These are phyloP conservation scores for Drosophila persimilis DNA, from an alignment of 1,140 invertebrate species.

Conservation along the genomic window DNA sequence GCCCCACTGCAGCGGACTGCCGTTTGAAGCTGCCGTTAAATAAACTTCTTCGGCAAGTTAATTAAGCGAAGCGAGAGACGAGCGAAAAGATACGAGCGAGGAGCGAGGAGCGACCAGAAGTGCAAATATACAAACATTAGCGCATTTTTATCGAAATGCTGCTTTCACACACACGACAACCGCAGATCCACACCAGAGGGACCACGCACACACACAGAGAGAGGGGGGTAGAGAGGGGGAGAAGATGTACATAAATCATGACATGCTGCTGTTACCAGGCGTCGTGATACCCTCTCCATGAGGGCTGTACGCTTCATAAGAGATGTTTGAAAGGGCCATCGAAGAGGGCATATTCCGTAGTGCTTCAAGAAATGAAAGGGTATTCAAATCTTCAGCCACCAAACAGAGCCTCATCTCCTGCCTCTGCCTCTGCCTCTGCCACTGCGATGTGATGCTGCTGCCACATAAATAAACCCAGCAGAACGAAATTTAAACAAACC, in stretches of 20 bases:
- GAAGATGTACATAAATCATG: constrained; percentile 60
- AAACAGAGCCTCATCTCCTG: neutral
- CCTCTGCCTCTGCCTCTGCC: neutral
- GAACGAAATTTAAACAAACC: constrained; percentile 56
- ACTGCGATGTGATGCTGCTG: neutral
- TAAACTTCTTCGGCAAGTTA: constrained; percentile 35
- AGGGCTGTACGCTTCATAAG: too few relatives aligned
- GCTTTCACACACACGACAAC: too few relatives aligned
- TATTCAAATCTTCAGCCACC: neutral
- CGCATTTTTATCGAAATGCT: constrained; percentile 4
- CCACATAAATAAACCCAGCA: constrained; percentile 52
- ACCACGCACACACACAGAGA: neutral
- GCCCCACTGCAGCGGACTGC: constrained; percentile 42
- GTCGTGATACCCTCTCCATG: too few relatives aligned
- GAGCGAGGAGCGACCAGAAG: neutral
- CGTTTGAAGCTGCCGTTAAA: constrained; percentile 56
- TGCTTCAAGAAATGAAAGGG: too few relatives aligned
- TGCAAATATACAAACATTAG: constrained; percentile 7
- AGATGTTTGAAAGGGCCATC: too few relatives aligned
- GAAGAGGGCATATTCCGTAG: too few relatives aligned
- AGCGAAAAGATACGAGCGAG: neutral
- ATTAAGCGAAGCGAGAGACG: constrained; percentile 24
- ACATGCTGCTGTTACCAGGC: constrained; percentile 11
- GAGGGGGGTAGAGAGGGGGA: too few relatives aligned
- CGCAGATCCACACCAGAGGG: too few relatives aligned